Base-by-base conservation (phyloP, 1,140 invertebrate genomes). In the Plectrocnemia conspersa region DNA sequence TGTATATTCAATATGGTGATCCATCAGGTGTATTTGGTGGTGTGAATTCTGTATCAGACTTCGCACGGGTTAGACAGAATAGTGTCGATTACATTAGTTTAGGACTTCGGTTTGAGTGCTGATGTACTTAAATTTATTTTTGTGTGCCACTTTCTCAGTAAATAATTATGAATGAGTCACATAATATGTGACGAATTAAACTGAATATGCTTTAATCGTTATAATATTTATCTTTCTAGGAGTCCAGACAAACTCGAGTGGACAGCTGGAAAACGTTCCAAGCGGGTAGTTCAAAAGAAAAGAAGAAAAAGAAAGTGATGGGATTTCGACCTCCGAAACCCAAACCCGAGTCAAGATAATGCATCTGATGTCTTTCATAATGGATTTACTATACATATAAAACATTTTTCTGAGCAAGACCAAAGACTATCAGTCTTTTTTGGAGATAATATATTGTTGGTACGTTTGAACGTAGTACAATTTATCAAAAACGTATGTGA, bases 241-340 rank as follows among this genome's bases (percentile, higher is more conserved):
- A 95, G 77, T 95, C 91, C 40, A 79, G 94, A 61, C 91, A 96
- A 76, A 93, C 86, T 47, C 77, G 94, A 61, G 93, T 98, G 0
- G 88, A 93, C 50, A 97, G 92, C 71, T 98, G 94, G 95, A 91
- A 97, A 68, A 88, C 82, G 33, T 97, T 97, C 70, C 89, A 95
- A 68, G 86, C 85, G 23, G 84, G 81, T 38, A 79, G 79, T 63
- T 79, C 77, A 49, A 81, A 78, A 55, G 79, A 81, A 53, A 81
- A 81, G 57, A 88, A 89, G 65, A 85, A 88, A 62, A 75, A 76
- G 27, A 86, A 86, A 68, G 75, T 87, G 16, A 86, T 86, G 74
- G 78, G 79, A 5, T 94, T 97, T 69, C 87, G 88, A 69, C 94
- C 94, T 5, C 95, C 94, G 0, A 97, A 97, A 76, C 91, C 90